Base-by-base conservation (phyloP, 1,140 invertebrate species). In the Phenacoccus solenopsis region DNA sequence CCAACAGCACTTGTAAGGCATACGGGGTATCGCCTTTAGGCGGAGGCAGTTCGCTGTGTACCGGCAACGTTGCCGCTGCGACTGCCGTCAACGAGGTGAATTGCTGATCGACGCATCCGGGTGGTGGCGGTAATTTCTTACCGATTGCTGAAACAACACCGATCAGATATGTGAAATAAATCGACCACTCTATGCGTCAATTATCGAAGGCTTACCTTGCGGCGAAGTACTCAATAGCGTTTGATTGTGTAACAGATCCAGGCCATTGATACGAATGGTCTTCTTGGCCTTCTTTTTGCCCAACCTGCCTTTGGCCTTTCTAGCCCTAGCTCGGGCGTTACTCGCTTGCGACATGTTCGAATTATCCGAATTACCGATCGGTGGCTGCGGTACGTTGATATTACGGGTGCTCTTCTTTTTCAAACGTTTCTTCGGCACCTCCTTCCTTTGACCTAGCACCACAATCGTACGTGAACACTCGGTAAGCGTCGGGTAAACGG, bases 71-170 rank as follows among this genome's bases (percentile, higher is more conserved):
- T 72, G 83, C 80, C n/a, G 79, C 76, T 57, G 80, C 79, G 61
- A 80, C 82, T 64, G 80, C 82, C 74, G 81, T 81, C 32, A 92
- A 78, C 20, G 87, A 86, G 10, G 90, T 91, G 49, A 95, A 79
- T 74, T 93, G 91, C 78, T 94, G 91, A 78, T 93, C 91, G 56
- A 95, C 88, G 75, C 90, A 93, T 56, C 93, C 93, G 16, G 90
- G 91, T 20, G 91, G 90, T 20, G 91, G 89, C 20, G 88, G 88
- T 73, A 85, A 78, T 75, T 88, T 88, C 74, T 88, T 87, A 3
- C 86, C 84, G 32, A 81, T 77, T 9, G 69, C 67, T 21, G 67
- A 30, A 69, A 69, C 30, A 49, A 69, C 7, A 21, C 24, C 12
- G 1, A 24, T 49, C 1, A 22, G 30, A 38, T 7, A 5, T 10